Percentiles rank a stretch among this genome's conserved stretches.
Conservation (phyloP, 2,888 invertebrate species). For the Epsilonema sp. region DNA sequence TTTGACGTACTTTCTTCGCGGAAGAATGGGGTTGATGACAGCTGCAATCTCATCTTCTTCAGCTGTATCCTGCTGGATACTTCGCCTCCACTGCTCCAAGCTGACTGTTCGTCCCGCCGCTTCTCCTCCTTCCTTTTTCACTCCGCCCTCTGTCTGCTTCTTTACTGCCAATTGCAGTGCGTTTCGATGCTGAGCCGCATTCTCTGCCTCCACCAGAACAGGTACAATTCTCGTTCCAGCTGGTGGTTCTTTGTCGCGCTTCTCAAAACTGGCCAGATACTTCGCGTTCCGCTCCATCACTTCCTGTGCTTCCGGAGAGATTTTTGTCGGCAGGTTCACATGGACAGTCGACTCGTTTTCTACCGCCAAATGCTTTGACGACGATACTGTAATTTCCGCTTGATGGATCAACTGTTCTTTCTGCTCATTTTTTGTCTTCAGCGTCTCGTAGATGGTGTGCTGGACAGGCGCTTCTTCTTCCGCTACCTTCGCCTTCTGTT, state of each 20-base stretch:
- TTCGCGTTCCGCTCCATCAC: conserved; percentile 3
- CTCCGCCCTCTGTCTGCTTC: not conserved
- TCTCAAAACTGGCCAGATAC: not conserved
- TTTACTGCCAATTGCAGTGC: not conserved
- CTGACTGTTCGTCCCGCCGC: not conserved
- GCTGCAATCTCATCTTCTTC: not conserved
- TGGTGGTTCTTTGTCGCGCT: not conserved
- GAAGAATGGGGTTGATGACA: not conserved
- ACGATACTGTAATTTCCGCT: not conserved
- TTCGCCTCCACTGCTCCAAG: too few relatives aligned
- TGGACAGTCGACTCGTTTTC: not conserved
- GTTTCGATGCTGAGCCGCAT: not conserved
- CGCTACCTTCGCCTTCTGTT: not conserved
- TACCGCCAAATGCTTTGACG: not conserved
- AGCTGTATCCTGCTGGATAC: not conserved
- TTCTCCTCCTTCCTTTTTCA: not conserved
- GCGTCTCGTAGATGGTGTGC: conserved; percentile 6
- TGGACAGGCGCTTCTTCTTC: not conserved
- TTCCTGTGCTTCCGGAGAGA: conserved; percentile 3
- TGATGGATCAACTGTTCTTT: not conserved
- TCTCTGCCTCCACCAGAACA: not conserved
- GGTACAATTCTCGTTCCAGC: not conserved
- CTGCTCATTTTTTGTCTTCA: not conserved
- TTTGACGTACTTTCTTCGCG: not conserved
- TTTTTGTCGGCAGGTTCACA: not conserved